These are phyloP conservation scores for Petromus typicus DNA, from an alignment of 2,113 vertebrate genomes.

Conservation along the genomic window DNA sequence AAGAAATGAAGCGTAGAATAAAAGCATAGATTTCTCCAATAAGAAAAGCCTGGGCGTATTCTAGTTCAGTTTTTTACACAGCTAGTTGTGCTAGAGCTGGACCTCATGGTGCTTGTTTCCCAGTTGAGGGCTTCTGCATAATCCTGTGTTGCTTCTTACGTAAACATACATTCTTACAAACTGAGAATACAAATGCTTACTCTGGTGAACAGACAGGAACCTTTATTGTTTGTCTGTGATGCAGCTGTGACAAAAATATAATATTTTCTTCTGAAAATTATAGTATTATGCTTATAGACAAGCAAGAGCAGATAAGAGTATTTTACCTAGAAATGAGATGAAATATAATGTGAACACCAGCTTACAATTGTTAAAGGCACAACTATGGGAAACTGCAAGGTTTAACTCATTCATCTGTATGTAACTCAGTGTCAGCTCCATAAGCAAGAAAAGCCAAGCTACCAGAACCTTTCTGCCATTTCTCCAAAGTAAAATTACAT, in stretches of 20 bases:
- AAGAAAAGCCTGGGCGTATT: neutral
- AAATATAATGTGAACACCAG: neutral
- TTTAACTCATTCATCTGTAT: neutral
- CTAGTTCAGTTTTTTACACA: neutral
- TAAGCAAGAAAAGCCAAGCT: neutral
- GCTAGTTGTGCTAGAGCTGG: neutral
- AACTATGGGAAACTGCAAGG: neutral
- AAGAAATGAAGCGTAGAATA: neutral
- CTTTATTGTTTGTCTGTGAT: neutral
- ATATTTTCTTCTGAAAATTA: neutral
- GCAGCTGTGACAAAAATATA: neutral
- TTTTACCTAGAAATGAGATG: neutral
- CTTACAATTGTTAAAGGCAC: neutral
- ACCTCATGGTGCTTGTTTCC: neutral
- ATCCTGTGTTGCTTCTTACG: neutral
- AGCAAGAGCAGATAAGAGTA: neutral
- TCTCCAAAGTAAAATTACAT: neutral
- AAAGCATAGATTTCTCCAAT: neutral
- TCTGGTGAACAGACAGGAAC: neutral
- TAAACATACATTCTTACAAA: neutral
- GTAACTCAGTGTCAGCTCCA: neutral
- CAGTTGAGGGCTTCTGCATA: neutral
- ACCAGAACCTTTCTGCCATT: neutral
- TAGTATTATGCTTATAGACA: neutral
- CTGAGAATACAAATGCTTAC: neutral